A percentile compares a stretch with the other conserved stretches of the same genome.
These are phyloP conservation scores for Podarcis muralis DNA, from an alignment of 2,113 vertebrate genomes.

Conservation along the genomic window DNA sequence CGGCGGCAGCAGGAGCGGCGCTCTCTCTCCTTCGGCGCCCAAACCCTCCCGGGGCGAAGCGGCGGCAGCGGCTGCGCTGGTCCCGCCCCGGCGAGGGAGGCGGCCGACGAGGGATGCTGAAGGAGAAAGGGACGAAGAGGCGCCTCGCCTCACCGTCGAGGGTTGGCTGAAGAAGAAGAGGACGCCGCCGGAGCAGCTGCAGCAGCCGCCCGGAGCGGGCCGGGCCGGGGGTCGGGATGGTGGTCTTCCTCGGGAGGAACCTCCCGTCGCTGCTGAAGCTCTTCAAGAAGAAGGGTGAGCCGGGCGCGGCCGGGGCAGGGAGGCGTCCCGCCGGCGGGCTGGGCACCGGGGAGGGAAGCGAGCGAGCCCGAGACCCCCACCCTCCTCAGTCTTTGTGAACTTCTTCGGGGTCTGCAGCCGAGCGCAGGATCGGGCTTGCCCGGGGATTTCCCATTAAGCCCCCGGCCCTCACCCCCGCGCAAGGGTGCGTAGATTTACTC, in stretches of 20 bases:
- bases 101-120: conserved; percentile 28
- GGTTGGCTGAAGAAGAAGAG: background rate
- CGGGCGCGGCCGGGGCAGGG: background rate
- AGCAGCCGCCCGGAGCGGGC: background rate
- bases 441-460: no score
- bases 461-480: no score
- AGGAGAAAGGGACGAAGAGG: conserved; percentile 5
- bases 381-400: no score
- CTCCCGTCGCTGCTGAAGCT: conserved; percentile 84
- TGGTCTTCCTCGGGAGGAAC: conserved; percentile 88
- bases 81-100: conserved; percentile 8
- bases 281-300: conserved; percentile 82
- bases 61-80: conserved; percentile 12
- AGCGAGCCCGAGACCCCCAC: no score
- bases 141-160: background rate
- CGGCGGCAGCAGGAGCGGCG: background rate
- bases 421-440: no score
- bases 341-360: background rate
- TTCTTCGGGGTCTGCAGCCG: no score
- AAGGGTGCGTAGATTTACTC: no score
- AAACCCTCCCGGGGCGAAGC: background rate
- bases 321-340: background rate
- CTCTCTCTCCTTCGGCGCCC: background rate
- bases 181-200: background rate
- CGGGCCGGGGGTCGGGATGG: conserved; percentile 75